Conservation (phyloP, 1,140 invertebrate genomes). For the Danaus melanippus region DNA sequence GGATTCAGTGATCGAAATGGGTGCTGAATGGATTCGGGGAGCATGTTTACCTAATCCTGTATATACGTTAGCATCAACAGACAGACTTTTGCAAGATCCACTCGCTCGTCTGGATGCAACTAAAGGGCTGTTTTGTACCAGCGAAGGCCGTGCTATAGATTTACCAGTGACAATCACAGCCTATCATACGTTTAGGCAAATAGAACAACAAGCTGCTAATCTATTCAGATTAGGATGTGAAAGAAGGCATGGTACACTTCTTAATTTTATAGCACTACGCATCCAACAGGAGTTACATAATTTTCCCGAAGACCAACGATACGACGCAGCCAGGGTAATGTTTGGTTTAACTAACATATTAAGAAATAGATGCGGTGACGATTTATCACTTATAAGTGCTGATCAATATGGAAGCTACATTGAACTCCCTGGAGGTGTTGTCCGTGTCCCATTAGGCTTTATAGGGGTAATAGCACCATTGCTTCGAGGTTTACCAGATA, state of each 20-base stretch:
- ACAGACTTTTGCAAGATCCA: constrained; percentile 74
- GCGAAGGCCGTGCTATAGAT: constrained; percentile 77
- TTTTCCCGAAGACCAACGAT: constrained; percentile 78
- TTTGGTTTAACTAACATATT: constrained; percentile 76
- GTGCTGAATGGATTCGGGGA: constrained; percentile 76
- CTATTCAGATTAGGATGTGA: constrained; percentile 75
- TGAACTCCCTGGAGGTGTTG: constrained; percentile 77
- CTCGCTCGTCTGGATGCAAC: constrained; percentile 63
- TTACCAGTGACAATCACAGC: constrained; percentile 74
- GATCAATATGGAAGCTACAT: constrained; percentile 78
- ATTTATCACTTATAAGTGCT: constrained; percentile 76
- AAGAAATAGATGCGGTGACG: constrained; percentile 75
- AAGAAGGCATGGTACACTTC: constrained; percentile 73
- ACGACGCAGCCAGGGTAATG: constrained; percentile 77
- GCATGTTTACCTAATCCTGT: constrained; percentile 77
- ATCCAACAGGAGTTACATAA: constrained; percentile 78
- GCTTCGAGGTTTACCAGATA: constrained; percentile 73
- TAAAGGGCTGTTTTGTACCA: constrained; percentile 76
- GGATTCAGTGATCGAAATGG: constrained; percentile 81
- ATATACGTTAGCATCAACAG: constrained; percentile 77
- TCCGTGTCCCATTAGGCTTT: constrained; percentile 76
- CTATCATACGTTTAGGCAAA: constrained; percentile 76
- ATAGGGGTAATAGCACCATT: constrained; percentile 77
- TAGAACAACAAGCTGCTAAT: constrained; percentile 76
- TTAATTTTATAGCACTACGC: constrained; percentile 76